A percentile compares a stretch with the other conserved stretches of the same genome.
Evolutionary conservation across 2,113 vertebrate genomes (phyloP).

Genomic region (Ammodramus savannarum): DNA sequence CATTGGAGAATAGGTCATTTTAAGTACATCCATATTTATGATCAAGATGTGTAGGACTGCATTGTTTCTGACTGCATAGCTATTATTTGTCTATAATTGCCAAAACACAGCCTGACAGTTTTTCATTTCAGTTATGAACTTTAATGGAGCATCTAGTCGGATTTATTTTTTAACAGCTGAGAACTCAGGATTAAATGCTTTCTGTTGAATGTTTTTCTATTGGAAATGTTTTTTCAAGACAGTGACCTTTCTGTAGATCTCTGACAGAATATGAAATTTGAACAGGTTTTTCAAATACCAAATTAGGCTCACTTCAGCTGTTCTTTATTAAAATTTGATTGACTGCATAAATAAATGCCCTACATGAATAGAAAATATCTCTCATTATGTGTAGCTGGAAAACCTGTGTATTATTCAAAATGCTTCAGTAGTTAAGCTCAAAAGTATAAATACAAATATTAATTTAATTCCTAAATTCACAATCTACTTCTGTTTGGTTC

Average conservation of each 20-base stretch:
- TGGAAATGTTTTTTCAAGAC: not conserved
- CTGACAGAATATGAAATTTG: not conserved
- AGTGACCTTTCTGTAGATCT: not conserved
- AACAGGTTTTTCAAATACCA: not conserved
- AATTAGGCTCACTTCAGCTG: not conserved
- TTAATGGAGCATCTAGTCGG: not conserved
- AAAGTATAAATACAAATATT: not conserved
- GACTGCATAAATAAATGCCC: not conserved
- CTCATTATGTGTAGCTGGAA: not conserved
- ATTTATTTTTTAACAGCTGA: slow-evolving; percentile 3
- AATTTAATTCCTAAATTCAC: not conserved
- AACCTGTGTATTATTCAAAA: not conserved
- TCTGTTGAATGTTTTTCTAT: not conserved
- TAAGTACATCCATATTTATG: slow-evolving; percentile 37
- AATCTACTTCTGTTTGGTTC: not conserved
- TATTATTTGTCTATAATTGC: slow-evolving; percentile 3
- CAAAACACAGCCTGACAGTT: not conserved
- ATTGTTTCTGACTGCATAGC: not conserved
- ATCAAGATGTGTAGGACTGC: not conserved
- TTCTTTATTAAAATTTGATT: not conserved
- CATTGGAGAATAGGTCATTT: slow-evolving; percentile 14
- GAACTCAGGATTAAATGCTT: not conserved
- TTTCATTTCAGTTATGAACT: not conserved
- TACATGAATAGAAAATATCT: not conserved
- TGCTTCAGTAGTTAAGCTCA: not conserved